Evolutionary conservation across 1,140 invertebrate species (phyloP).

Genomic region (Cotesia vestalis): DNA sequence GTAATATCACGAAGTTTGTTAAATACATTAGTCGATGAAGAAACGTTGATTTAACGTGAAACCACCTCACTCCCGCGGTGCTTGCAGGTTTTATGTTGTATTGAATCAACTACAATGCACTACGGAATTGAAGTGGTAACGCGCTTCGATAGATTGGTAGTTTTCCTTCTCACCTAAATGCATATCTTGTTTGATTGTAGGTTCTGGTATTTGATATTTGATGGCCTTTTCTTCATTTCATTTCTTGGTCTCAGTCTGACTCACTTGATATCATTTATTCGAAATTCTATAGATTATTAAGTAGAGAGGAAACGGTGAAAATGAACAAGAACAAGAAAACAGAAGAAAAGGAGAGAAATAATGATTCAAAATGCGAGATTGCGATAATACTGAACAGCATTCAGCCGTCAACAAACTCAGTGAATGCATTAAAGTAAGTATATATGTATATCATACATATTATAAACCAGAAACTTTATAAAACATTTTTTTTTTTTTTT

Average conservation of each 20-base stretch:
- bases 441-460: not conserved
- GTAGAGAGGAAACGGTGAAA: constrained; percentile 30
- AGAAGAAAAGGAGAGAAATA: constrained; percentile 18
- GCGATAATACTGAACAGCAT: not conserved
- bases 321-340: not conserved
- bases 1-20: constrained; percentile 2
- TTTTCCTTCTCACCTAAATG: not conserved
- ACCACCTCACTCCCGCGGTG: constrained; percentile 86
- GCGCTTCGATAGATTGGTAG: constrained; percentile 40
- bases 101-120: constrained; percentile 88
- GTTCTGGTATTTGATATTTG: constrained; percentile 6
- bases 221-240: constrained; percentile 10
- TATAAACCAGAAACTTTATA: no score
- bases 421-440: constrained; percentile 26
- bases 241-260: constrained; percentile 24
- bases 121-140: constrained; percentile 87
- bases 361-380: not conserved
- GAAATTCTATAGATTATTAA: constrained; percentile 11
- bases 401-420: constrained; percentile 30
- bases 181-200: constrained; percentile 11
- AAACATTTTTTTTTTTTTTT: not conserved
- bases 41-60: constrained; percentile 62
- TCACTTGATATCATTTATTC: constrained; percentile 40
- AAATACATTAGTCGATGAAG: constrained; percentile 15
- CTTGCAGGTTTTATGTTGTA: constrained; percentile 75